Conservation (phyloP, 2,797 vertebrate species). For the Picus viridis region DNA sequence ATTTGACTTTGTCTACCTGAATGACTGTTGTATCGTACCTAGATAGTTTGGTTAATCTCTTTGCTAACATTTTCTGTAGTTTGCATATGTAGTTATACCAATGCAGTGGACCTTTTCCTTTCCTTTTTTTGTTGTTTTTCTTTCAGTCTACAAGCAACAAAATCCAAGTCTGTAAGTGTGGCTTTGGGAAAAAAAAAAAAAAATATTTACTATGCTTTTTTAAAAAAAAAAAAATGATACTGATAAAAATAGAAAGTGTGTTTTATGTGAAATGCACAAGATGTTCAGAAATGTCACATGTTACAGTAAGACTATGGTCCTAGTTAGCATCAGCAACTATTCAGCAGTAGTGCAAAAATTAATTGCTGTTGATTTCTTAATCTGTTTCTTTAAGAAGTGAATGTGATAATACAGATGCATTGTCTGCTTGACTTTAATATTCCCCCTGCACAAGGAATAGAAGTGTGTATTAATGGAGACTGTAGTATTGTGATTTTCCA, state of each 20-base stretch:
- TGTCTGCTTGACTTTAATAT: constrained; percentile 4
- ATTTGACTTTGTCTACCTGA: neutral
- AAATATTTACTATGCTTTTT: neutral
- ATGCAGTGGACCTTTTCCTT: neutral
- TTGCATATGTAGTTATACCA: neutral
- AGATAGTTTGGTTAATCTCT: neutral
- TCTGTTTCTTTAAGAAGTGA: neutral
- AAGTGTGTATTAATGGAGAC: constrained; percentile 13
- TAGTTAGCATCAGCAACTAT: neutral
- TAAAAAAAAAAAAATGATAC: neutral
- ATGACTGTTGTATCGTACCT: neutral
- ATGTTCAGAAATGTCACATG: neutral
- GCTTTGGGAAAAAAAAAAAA: neutral
- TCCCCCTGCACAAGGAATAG: neutral
- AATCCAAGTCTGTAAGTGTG: neutral
- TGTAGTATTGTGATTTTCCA: constrained; percentile 31
- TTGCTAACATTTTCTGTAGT: neutral
- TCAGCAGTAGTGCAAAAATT: neutral
- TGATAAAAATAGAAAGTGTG: neutral
- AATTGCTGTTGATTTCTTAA: neutral
- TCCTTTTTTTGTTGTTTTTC: neutral
- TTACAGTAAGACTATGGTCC: neutral
- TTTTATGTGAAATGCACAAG: neutral
- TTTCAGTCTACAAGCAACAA: neutral
- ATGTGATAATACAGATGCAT: neutral